These are phyloP conservation scores for Ptychoptera albimana DNA, from an alignment of 2,888 invertebrate genomes.

Conservation along the genomic window DNA sequence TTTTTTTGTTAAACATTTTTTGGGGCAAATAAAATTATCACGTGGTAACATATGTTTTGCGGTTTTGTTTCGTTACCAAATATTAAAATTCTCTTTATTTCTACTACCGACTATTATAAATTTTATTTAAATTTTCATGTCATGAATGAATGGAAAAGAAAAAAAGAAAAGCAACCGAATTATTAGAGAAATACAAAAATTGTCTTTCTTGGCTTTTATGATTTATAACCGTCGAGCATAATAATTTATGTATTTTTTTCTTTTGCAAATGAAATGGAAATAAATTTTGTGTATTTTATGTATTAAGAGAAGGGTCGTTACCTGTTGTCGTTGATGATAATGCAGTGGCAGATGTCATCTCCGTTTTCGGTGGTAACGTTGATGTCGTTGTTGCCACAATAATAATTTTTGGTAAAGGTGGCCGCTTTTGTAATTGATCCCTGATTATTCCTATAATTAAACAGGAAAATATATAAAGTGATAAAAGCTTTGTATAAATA, in stretches of 20 bases:
- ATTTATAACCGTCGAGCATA: neutral
- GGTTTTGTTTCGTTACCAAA: neutral
- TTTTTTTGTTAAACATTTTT: no score
- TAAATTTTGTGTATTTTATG: no score
- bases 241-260: no score
- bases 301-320: conserved; percentile 12
- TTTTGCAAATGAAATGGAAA: no score
- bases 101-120: neutral
- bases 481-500: neutral
- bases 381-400: conserved; percentile 28
- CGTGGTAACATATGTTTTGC: neutral
- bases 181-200: neutral
- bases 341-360: conserved; percentile 30
- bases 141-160: neutral
- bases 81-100: neutral
- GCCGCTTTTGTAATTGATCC: conserved; percentile 53
- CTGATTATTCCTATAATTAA: conserved; percentile 49
- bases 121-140: no score
- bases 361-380: conserved; percentile 24
- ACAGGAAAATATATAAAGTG: conserved; percentile 2
- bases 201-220: neutral
- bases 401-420: conserved; percentile 41
- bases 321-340: conserved; percentile 30
- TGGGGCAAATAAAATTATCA: neutral
- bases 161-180: neutral